These are phyloP conservation scores for Chamaea fasciata DNA, from an alignment of 2,113 vertebrate species.

Conservation along the genomic window DNA sequence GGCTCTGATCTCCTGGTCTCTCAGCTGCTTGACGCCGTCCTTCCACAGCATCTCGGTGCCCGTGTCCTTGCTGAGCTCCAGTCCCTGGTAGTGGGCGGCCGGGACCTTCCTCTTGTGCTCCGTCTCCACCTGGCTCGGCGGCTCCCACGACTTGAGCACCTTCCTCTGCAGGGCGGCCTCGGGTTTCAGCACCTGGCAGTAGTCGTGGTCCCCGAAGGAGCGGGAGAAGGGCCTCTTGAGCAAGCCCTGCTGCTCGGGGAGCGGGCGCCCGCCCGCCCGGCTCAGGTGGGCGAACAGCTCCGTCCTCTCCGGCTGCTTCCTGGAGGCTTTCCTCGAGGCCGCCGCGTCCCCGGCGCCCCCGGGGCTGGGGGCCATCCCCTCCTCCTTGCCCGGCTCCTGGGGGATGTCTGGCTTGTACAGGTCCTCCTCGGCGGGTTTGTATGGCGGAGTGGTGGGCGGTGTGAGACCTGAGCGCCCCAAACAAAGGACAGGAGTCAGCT, in stretches of 20 bases:
- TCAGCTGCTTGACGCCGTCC: slow-evolving; percentile 63
- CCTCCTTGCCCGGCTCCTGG: slow-evolving; percentile 59
- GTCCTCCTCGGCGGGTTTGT: slow-evolving; percentile 92
- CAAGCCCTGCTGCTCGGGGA: slow-evolving; percentile 56
- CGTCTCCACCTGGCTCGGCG: slow-evolving; percentile 35
- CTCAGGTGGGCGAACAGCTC: slow-evolving; percentile 91
- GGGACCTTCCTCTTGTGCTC: slow-evolving; percentile 61
- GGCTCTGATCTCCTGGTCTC: slow-evolving; percentile 82
- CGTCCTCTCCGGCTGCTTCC: slow-evolving; percentile 88
- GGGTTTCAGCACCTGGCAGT: slow-evolving; percentile 84
- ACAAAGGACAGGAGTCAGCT: slow-evolving; percentile 32
- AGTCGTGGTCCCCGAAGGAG: slow-evolving; percentile 93
- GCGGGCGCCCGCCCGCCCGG: slow-evolving; percentile 64
- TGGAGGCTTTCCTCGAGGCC: slow-evolving; percentile 62
- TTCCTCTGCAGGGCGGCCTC: slow-evolving; percentile 73
- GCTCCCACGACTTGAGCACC: slow-evolving; percentile 76
- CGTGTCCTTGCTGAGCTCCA: slow-evolving; percentile 68
- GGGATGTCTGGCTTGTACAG: slow-evolving; percentile 90
- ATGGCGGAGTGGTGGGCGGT: slow-evolving; percentile 93
- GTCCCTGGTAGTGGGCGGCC: slow-evolving; percentile 55
- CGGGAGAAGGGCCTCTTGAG: slow-evolving; percentile 76
- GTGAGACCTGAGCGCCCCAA: slow-evolving; percentile 82
- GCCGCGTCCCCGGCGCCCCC: slow-evolving; percentile 32
- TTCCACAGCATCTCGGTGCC: slow-evolving; percentile 25
- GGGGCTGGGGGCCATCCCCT: background rate